Evolutionary conservation across 2,797 vertebrate genomes (phyloP).

Genomic region (Etheostoma perlongum): DNA sequence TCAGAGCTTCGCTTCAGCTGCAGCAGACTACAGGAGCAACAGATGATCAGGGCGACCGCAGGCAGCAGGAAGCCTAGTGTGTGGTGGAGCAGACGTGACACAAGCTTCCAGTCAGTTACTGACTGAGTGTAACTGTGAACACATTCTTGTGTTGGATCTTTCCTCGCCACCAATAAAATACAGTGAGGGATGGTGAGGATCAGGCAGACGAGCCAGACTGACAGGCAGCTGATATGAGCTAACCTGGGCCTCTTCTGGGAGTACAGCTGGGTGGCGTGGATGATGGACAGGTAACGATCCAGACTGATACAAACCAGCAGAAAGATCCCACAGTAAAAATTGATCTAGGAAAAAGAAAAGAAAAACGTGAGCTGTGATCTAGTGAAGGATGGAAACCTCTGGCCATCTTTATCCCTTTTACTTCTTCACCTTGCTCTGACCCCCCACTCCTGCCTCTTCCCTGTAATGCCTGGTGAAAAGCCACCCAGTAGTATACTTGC

Average conservation of each 20-base stretch:
- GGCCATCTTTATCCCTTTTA: conserved; percentile 3
- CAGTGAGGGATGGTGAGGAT: conserved; percentile 75
- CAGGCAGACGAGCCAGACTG: conserved; percentile 81
- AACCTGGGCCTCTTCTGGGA: conserved; percentile 78
- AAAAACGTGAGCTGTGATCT: not conserved
- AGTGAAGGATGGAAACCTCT: not conserved
- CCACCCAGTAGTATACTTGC: not conserved
- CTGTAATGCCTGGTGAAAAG: not conserved
- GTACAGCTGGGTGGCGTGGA: conserved; percentile 82
- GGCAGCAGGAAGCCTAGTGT: conserved; percentile 88
- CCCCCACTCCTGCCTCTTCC: not conserved
- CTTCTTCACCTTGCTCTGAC: not conserved
- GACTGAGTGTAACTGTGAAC: conserved; percentile 74
- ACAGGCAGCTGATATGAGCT: conserved; percentile 83
- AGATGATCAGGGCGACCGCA: conserved; percentile 76
- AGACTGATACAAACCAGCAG: conserved; percentile 89
- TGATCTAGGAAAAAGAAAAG: conserved; percentile 78
- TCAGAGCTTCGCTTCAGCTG: conserved; percentile 43
- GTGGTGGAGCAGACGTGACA: conserved; percentile 86
- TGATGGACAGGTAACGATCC: conserved; percentile 88
- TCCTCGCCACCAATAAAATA: conserved; percentile 72
- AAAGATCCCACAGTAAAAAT: conserved; percentile 93
- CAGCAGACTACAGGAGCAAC: conserved; percentile 79
- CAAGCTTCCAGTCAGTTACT: conserved; percentile 59
- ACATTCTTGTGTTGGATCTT: conserved; percentile 45